These are phyloP conservation scores for Pogonocichla stellata DNA, from an alignment of 2,113 vertebrate genomes.

Conservation along the genomic window DNA sequence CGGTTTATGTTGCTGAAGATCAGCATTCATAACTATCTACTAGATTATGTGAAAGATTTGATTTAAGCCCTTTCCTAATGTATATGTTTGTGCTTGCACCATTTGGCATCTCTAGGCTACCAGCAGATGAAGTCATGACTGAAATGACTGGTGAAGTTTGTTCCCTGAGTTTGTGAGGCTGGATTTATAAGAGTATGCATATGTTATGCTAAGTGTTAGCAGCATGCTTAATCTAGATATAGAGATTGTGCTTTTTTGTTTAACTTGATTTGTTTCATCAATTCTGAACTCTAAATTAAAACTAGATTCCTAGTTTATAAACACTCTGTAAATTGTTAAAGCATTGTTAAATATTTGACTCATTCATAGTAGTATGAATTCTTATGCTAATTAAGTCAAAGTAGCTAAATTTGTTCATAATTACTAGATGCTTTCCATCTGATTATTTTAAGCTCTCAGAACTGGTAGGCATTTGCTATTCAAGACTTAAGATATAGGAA, in stretches of 20 bases:
- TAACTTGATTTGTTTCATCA: neutral
- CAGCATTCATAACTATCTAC: neutral
- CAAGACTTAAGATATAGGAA: neutral
- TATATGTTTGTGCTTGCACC: neutral
- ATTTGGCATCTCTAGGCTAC: neutral
- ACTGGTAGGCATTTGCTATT: neutral
- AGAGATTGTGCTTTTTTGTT: neutral
- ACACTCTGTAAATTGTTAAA: neutral
- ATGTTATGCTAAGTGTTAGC: neutral
- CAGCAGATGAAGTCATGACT: neutral
- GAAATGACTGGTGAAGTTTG: neutral
- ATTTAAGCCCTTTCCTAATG: neutral
- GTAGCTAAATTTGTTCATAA: neutral
- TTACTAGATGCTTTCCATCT: neutral
- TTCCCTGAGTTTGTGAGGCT: neutral
- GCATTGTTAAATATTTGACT: neutral
- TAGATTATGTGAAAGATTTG: neutral
- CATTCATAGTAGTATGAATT: neutral
- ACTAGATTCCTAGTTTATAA: neutral
- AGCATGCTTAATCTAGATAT: neutral
- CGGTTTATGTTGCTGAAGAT: neutral
- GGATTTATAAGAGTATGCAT: neutral
- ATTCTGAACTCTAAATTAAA: neutral
- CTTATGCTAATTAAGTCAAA: neutral
- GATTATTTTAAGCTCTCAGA: neutral